A percentile compares a stretch with the other conserved stretches of the same genome.
These are phyloP conservation scores for Cyprinodon diabolis DNA, from an alignment of 2,797 vertebrate genomes.

Conservation along the genomic window DNA sequence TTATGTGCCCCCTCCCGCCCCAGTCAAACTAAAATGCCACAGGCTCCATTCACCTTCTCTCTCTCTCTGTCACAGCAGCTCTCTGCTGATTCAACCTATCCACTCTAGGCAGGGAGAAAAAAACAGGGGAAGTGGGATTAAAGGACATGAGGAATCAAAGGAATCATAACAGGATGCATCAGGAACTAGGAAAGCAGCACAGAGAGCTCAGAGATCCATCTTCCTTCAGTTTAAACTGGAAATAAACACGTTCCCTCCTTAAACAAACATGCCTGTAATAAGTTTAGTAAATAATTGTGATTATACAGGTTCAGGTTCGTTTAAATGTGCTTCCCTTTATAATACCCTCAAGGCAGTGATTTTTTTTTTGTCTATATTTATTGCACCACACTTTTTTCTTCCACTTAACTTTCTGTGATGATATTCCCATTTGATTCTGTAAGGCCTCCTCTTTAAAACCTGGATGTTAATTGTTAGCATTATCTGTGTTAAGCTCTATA, in stretches of 20 bases:
- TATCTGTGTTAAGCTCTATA: constrained; percentile 15
- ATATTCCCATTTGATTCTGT: background rate
- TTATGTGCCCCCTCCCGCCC: background rate
- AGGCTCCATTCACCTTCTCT: constrained; percentile 54
- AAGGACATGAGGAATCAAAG: background rate
- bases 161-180: background rate
- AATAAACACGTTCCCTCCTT: constrained; percentile 23
- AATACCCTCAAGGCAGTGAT: background rate
- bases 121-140: constrained; percentile 2
- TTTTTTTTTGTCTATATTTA: too few species aligned
- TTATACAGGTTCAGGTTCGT: background rate
- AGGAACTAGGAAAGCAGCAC: background rate
- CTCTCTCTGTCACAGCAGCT: constrained; percentile 35
- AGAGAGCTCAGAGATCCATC: constrained; percentile 7
- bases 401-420: background rate
- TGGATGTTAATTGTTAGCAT: constrained; percentile 25
- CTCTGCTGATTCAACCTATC: constrained; percentile 47
- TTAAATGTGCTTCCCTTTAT: background rate
- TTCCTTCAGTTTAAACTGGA: constrained; percentile 18
- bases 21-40: constrained; percentile 46
- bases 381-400: background rate
- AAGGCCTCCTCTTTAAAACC: constrained; percentile 3
- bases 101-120: constrained; percentile 3
- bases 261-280: constrained; percentile 5
- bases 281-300: background rate